phyloP scores from a whole-genome alignment of 2,888 invertebrate species.

The Allophyes oxyacanthae region DNA sequence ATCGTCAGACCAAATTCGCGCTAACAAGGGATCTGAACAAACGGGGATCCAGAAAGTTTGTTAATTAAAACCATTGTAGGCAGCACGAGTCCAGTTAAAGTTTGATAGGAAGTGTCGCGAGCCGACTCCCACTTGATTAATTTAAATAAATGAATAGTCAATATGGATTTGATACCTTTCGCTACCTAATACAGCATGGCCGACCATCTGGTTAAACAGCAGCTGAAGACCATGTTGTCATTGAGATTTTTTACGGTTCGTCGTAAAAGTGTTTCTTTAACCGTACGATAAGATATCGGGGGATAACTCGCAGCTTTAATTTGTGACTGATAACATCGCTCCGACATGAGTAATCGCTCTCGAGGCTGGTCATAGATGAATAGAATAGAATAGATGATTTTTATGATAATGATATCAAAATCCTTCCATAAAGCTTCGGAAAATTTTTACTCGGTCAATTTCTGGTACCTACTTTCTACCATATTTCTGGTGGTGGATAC shows the following conservation, averaged over 20 bases:
- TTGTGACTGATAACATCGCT: no score
- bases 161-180: conserved; percentile 40
- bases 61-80: conserved; percentile 35
- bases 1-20: conserved; percentile 4
- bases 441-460: no score
- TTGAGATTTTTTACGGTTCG: not conserved
- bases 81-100: conserved; percentile 17
- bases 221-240: not conserved
- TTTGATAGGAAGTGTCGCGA: conserved; percentile 35
- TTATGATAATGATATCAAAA: no score
- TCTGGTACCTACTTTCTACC: no score
- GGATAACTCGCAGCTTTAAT: no score
- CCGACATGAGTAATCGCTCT: no score
- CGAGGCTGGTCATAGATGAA: no score
- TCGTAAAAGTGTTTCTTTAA: not conserved
- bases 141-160: conserved; percentile 56
- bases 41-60: conserved; percentile 32
- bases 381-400: no score
- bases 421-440: no score
- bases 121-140: conserved; percentile 48
- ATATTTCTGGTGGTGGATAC: no score
- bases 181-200: conserved; percentile 48
- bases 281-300: no score
- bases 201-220: conserved; percentile 49
- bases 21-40: conserved; percentile 10